Evolutionary conservation across 2,888 invertebrate genomes (phyloP).

Genomic region (Cactoblastis cactorum): DNA sequence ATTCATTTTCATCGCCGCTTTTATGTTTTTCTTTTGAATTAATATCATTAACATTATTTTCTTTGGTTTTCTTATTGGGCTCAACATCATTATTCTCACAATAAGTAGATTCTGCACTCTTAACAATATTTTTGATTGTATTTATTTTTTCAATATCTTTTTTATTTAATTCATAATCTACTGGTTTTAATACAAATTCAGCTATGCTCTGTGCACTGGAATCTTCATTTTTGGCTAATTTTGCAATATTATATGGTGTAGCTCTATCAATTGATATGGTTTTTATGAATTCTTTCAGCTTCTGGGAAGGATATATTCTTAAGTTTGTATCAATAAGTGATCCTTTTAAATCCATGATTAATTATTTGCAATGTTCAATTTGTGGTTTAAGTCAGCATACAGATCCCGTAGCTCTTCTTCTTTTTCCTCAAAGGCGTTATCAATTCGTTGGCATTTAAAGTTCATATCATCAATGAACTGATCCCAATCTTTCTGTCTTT

Average conservation of each 20-base stretch:
- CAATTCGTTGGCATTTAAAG: slow-evolving; percentile 86
- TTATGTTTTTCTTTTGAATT: neutral
- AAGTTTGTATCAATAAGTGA: slow-evolving; percentile 82
- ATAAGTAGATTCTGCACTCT: slow-evolving; percentile 16
- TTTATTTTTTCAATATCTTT: slow-evolving; percentile 48
- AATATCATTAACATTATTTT: neutral
- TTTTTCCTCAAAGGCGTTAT: slow-evolving; percentile 87
- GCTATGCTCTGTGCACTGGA: slow-evolving; percentile 25
- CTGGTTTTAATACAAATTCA: slow-evolving; percentile 25
- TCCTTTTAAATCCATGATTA: slow-evolving; percentile 73
- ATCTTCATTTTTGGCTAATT: slow-evolving; percentile 37
- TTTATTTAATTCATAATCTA: slow-evolving; percentile 35
- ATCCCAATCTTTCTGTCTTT: slow-evolving; percentile 81
- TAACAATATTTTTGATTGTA: slow-evolving; percentile 38
- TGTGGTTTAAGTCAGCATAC: slow-evolving; percentile 87
- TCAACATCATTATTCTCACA: neutral
- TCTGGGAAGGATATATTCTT: slow-evolving; percentile 81
- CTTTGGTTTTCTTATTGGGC: neutral
- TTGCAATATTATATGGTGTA: slow-evolving; percentile 75
- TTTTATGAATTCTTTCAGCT: slow-evolving; percentile 76
- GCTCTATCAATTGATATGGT: slow-evolving; percentile 62
- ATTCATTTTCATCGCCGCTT: neutral
- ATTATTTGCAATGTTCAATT: slow-evolving; percentile 80
- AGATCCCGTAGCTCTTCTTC: slow-evolving; percentile 87
- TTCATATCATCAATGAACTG: slow-evolving; percentile 89